phyloP scores from a whole-genome alignment of 2,113 vertebrate species.

The Corythaeola cristata region DNA sequence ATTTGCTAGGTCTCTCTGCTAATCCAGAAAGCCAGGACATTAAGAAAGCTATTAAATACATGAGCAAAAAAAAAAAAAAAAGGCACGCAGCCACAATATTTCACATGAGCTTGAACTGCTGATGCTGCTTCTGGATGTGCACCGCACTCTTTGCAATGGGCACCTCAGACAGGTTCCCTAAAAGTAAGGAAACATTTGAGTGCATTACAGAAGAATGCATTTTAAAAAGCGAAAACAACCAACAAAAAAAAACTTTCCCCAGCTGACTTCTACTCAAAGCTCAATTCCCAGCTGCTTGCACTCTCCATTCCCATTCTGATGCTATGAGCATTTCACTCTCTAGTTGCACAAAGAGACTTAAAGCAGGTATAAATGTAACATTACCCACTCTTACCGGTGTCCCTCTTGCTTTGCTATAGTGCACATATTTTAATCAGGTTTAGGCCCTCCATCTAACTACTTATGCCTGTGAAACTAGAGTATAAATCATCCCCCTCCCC shows the following conservation, averaged over 20 bases:
- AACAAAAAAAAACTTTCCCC: accelerated
- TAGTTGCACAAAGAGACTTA: background rate
- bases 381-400: background rate
- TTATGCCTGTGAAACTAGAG: background rate
- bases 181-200: background rate
- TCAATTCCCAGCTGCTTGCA: background rate
- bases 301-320: background rate
- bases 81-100: conserved; percentile 12
- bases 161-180: background rate
- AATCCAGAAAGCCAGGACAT: conserved; percentile 14
- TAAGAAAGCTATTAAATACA: background rate
- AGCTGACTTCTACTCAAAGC: background rate
- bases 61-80: background rate
- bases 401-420: background rate
- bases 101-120: background rate
- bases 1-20: background rate
- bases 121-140: background rate
- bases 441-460: background rate
- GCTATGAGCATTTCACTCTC: background rate
- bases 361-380: background rate
- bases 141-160: background rate
- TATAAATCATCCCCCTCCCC: background rate
- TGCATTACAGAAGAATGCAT: background rate
- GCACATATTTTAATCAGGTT: background rate
- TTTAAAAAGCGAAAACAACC: background rate